Base-by-base conservation (phyloP, 1,140 invertebrate genomes). In the Mycetomoellerius zeteki region DNA sequence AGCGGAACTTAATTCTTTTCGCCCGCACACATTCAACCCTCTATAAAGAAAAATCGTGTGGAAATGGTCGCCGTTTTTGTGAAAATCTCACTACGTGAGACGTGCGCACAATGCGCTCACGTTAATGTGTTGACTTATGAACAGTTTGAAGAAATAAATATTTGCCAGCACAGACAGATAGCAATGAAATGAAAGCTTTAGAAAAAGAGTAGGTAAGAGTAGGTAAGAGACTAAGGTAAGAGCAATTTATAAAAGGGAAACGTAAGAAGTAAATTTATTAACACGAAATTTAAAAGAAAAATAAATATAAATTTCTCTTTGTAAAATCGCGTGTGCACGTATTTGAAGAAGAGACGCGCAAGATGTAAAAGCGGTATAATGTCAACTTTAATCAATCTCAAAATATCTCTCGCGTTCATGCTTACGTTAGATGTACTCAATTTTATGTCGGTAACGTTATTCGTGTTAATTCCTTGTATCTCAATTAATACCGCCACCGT, bases 401-500 rank as follows among this genome's bases (percentile, higher is more conserved):
- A 73, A 21, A 54, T 24, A 37, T 71, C 19, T 12, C 50, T 54
- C n/a, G 8, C 50, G 50, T 72, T 81, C 54, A 69, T 62, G 62
- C 62, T 85, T 21, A 7, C 6, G 52, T 54, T 37, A 80, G 56
- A 52, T 27, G 27, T 37, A 82, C 12, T 88, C 73, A 65, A 91
- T 91, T 90, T 72, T 85, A 52, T 64, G 37, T 10, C 14, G 27
- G 50, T 21, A 67, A 75, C 14, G 43, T 73, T 80, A 65, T 88
- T 82, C 52, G 47, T 21, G 58, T 88, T 72, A 84, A 88, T 33
- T 47, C 43, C 37, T 76, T 64, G 69, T 47, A 65, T 69, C 76
- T 86, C 75, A 86, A 91, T 89, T 87, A 91, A 89, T 90, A 90
- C 69, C 54, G 30, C 60, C 47, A 33, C 47, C 33, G 24, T 62